These are phyloP conservation scores for Calidris pugnax DNA, from an alignment of 2,113 vertebrate genomes.

Conservation along the genomic window DNA sequence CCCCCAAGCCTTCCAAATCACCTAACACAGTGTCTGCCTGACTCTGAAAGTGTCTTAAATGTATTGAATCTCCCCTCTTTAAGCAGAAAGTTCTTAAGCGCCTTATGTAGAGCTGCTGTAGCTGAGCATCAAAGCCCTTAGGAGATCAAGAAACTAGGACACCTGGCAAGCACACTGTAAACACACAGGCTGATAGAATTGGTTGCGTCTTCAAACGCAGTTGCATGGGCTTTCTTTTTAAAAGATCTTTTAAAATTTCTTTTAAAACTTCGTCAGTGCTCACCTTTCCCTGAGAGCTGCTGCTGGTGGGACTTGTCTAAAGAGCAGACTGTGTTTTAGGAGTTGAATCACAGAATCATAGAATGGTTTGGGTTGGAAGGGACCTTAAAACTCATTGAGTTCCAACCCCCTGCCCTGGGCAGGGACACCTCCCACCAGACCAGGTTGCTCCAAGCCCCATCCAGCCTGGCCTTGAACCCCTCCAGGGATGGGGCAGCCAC, in stretches of 20 bases:
- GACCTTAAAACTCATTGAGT: no score
- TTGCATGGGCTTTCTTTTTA: background rate
- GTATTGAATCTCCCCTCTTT: background rate
- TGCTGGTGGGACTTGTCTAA: background rate
- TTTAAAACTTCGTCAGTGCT: background rate
- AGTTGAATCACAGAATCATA: background rate
- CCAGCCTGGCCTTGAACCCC: no score
- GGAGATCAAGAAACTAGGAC: constrained; percentile 38
- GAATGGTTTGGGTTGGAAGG: no score
- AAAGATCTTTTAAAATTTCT: background rate
- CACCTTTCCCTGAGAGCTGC: background rate
- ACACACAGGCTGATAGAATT: background rate
- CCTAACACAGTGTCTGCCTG: background rate
- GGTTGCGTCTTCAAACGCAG: background rate
- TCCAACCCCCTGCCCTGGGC: no score
- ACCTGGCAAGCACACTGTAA: constrained; percentile 24
- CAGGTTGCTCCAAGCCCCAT: no score
- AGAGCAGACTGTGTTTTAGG: background rate
- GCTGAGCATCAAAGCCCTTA: constrained; percentile 16
- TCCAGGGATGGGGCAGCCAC: no score
- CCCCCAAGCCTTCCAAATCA: background rate
- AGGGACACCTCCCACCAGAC: no score
- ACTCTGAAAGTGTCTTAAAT: background rate
- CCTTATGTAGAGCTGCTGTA: constrained; percentile 38
- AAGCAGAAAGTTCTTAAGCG: constrained; percentile 37